phyloP scores from a whole-genome alignment of 2,113 vertebrate genomes.

The Ramphastos sulfuratus region DNA sequence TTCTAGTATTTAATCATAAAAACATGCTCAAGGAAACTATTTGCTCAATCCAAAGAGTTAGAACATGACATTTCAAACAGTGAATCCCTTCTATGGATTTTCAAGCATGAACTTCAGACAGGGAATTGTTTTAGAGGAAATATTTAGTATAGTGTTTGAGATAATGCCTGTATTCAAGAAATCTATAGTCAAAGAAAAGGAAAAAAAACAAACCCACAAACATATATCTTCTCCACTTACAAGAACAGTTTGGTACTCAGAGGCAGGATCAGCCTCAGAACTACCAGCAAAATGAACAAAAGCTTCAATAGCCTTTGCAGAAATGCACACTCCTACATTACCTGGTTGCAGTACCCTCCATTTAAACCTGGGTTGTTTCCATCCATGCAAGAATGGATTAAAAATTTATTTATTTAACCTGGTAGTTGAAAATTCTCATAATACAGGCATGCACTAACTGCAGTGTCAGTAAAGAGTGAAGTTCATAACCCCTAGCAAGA shows the following conservation, averaged over 20 bases:
- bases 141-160: not conserved
- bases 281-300: not conserved
- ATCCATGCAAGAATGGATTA: not conserved
- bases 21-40: not conserved
- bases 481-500: conserved; percentile 2
- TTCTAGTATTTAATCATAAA: not conserved
- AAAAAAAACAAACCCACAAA: no score
- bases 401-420: not conserved
- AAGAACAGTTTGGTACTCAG: not conserved
- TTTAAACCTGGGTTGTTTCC: not conserved
- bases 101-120: not conserved
- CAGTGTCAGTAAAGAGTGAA: not conserved
- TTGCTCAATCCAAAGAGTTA: not conserved
- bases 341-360: not conserved
- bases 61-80: not conserved
- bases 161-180: not conserved
- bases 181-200: not conserved
- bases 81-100: not conserved
- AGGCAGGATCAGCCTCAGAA: not conserved
- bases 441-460: not conserved
- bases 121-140: not conserved
- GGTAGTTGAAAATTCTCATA: not conserved
- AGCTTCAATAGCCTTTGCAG: not conserved
- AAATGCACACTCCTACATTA: not conserved
- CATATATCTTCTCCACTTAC: not conserved